These are phyloP conservation scores for Gobiocypris rarus DNA, from an alignment of 2,113 vertebrate genomes.

Conservation along the genomic window DNA sequence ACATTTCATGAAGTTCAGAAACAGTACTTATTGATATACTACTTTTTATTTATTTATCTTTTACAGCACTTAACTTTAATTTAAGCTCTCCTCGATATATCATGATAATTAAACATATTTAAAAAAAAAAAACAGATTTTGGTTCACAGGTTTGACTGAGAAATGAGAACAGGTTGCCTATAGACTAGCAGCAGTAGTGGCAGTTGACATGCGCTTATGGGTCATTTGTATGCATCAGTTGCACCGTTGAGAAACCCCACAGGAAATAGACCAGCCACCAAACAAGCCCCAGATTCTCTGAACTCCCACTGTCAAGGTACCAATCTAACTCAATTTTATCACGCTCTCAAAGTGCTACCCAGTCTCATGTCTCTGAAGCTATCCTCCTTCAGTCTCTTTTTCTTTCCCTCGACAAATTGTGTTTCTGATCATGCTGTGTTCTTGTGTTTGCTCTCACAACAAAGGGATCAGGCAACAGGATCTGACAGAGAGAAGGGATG, in stretches of 20 bases:
- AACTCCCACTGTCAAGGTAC: constrained; percentile 45
- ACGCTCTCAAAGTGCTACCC: constrained; percentile 38
- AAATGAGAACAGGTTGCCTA: constrained; percentile 19
- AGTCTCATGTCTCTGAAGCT: constrained; percentile 14
- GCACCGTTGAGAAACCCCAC: constrained; percentile 33
- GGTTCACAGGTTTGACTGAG: not conserved
- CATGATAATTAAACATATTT: not conserved
- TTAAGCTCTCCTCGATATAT: not conserved
- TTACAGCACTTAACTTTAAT: not conserved
- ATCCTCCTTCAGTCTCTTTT: constrained; percentile 34
- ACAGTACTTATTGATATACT: too few species aligned
- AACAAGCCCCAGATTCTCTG: constrained; percentile 44
- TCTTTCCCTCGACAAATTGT: constrained; percentile 37
- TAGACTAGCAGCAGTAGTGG: constrained; percentile 11
- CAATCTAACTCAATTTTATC: constrained; percentile 47
- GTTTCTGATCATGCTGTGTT: constrained; percentile 44
- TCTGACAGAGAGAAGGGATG: constrained; percentile 26
- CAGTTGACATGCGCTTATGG: constrained; percentile 14
- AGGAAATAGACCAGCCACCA: constrained; percentile 43
- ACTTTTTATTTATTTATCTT: not conserved
- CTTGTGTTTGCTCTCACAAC: constrained; percentile 40
- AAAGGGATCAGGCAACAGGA: constrained; percentile 20
- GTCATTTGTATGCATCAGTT: constrained; percentile 42
- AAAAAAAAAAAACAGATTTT: not conserved
- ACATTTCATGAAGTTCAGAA: too few species aligned